Conservation (phyloP, 2,113 vertebrate genomes). For the Pica pica region DNA sequence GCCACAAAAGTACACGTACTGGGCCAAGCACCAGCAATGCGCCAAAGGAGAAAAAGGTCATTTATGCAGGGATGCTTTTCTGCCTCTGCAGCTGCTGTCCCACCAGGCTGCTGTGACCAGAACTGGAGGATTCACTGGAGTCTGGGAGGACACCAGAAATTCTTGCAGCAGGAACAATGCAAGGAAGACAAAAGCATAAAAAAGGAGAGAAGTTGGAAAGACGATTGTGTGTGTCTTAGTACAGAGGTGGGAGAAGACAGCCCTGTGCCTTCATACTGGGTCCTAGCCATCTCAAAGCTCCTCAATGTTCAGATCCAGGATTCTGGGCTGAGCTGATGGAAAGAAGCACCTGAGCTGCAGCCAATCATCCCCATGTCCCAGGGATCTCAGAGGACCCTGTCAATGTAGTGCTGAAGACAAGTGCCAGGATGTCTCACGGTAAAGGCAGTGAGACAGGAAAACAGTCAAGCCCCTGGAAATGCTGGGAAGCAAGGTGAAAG, state of each 20-base stretch:
- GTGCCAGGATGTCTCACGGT: accelerated
- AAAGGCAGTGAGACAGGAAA: background rate
- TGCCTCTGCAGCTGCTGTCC: background rate
- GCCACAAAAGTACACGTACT: background rate
- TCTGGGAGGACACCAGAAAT: background rate
- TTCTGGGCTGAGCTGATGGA: background rate
- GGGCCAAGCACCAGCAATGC: background rate
- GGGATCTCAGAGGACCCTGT: background rate
- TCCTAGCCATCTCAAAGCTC: background rate
- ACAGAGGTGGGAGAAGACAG: background rate
- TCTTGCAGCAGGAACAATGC: background rate
- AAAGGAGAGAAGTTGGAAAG: background rate
- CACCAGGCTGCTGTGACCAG: background rate
- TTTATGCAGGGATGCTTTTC: background rate
- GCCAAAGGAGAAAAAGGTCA: background rate
- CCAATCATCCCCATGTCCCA: background rate
- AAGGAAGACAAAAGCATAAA: background rate
- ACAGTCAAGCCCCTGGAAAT: background rate
- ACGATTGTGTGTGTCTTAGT: accelerated
- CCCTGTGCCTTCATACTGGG: accelerated
- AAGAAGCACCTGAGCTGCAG: background rate
- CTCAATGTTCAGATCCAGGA: background rate
- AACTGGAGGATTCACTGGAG: background rate
- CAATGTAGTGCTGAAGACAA: background rate
- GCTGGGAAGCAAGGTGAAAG: background rate